Conservation (phyloP, 2,888 invertebrate species). For the Platerodrilus igneus region DNA sequence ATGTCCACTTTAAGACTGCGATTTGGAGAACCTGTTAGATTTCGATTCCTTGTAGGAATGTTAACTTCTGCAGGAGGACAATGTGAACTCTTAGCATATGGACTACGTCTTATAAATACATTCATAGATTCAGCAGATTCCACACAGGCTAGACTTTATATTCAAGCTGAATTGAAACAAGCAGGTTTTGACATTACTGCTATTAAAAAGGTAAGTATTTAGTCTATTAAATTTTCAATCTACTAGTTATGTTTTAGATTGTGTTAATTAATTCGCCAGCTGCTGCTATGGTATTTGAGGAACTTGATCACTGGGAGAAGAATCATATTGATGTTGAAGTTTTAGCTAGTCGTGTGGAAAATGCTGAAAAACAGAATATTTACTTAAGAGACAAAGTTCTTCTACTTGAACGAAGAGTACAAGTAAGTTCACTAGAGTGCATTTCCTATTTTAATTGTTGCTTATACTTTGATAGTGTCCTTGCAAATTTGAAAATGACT, state of each 20-base stretch:
- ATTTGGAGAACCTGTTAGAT: conserved; percentile 89
- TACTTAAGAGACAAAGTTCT: conserved; percentile 63
- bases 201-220: conserved; percentile 53
- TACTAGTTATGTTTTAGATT: conserved; percentile 49
- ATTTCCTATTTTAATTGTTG: conserved; percentile 1
- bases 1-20: conserved; percentile 81
- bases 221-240: background rate
- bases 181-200: conserved; percentile 68
- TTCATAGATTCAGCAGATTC: conserved; percentile 72
- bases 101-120: conserved; percentile 79
- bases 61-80: conserved; percentile 68
- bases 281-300: conserved; percentile 60
- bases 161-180: conserved; percentile 80
- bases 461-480: background rate
- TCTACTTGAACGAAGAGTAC: conserved; percentile 65
- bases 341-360: conserved; percentile 63
- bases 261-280: conserved; percentile 60
- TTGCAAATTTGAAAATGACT: too few relatives aligned
- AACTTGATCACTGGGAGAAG: conserved; percentile 72
- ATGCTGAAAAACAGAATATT: conserved; percentile 64
- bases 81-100: conserved; percentile 71
- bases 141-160: conserved; percentile 72
- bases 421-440: too few relatives aligned
- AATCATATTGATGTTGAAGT: conserved; percentile 76
- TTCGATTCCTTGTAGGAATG: conserved; percentile 86